These are phyloP conservation scores for Myotis planiceps DNA, from an alignment of 2,797 vertebrate genomes.

Conservation along the genomic window DNA sequence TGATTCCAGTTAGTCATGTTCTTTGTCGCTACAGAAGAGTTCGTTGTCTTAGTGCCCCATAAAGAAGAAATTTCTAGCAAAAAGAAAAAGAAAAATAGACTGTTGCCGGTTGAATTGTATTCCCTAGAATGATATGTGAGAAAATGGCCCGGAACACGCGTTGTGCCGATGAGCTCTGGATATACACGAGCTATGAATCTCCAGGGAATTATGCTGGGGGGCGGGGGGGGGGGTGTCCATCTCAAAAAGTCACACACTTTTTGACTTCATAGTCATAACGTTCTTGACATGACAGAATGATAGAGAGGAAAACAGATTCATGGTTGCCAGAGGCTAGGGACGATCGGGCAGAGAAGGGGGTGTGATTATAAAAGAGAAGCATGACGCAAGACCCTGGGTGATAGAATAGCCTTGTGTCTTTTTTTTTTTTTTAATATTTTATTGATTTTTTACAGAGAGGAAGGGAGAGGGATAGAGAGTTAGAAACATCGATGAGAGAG, in stretches of 20 bases:
- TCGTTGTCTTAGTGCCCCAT: neutral
- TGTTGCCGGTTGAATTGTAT: neutral
- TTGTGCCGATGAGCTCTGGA: neutral
- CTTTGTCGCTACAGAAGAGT: neutral
- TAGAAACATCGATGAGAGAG: too few relatives aligned
- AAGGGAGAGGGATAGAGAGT: too few relatives aligned
- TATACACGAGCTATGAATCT: neutral
- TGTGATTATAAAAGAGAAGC: neutral
- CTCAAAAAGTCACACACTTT: neutral
- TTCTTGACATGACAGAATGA: neutral
- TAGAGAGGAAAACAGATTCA: neutral
- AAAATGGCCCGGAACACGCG: neutral
- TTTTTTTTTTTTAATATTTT: too few relatives aligned
- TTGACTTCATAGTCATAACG: neutral
- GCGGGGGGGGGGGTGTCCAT: accelerated
- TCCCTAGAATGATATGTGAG: neutral
- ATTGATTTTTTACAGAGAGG: too few relatives aligned
- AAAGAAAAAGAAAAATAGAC: neutral
- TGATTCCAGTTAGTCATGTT: neutral
- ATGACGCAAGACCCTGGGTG: neutral
- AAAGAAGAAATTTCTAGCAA: neutral
- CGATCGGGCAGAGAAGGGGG: accelerated
- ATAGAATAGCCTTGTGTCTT: neutral
- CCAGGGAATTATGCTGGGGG: neutral
- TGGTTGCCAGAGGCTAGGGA: neutral